Conservation (phyloP, 2,888 invertebrate species). For the Heliothis peltigera region DNA sequence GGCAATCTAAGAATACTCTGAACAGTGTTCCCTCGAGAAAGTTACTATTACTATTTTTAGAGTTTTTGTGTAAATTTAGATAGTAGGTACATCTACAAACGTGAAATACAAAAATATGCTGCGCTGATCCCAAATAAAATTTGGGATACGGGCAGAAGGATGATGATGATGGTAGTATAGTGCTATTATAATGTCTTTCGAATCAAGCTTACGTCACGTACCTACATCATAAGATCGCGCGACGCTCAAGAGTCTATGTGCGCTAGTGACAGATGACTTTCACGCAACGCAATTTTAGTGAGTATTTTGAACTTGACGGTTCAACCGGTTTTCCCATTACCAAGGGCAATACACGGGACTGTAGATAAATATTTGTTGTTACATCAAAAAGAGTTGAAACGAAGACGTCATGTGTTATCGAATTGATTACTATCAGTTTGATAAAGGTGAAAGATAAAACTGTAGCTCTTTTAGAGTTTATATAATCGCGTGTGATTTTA, state of each 20-base stretch:
- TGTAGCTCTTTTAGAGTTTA: constrained; percentile 14
- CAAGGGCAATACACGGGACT: constrained; percentile 22
- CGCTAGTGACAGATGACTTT: constrained; percentile 45
- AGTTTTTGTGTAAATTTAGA: no score
- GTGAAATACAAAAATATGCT: no score
- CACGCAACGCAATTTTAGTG: constrained; percentile 42
- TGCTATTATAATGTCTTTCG: no score
- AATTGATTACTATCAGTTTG: constrained; percentile 35
- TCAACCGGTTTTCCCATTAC: constrained; percentile 54
- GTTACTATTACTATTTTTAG: no score
- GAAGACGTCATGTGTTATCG: constrained; percentile 16
- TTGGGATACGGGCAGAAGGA: no score
- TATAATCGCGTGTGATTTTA: constrained; percentile 40
- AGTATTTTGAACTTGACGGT: constrained; percentile 56
- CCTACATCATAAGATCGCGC: constrained; percentile 27
- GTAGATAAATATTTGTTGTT: constrained; percentile 12
- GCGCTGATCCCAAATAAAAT: no score
- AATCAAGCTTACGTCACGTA: neutral
- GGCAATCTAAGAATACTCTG: neutral
- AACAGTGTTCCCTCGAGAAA: neutral
- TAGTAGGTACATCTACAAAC: no score
- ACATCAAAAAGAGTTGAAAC: constrained; percentile 9
- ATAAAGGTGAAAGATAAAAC: constrained; percentile 34
- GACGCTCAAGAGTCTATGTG: constrained; percentile 21
- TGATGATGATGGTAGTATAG: no score